Base-by-base conservation (phyloP, 2,888 invertebrate genomes). In the Steinernema carpocapsae region DNA sequence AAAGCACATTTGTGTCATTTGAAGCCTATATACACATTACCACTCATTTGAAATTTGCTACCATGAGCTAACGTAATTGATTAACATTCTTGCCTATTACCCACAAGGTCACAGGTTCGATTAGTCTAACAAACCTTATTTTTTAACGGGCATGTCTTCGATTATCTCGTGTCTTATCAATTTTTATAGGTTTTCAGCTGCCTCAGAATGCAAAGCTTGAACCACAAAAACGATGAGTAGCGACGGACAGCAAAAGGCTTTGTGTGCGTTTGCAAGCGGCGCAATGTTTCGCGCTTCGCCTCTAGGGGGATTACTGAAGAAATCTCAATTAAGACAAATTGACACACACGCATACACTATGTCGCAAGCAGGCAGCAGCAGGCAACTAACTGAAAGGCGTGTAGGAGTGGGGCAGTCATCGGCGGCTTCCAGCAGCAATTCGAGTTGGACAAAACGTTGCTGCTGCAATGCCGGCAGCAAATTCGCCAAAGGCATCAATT, bases 291-390 rank as follows among this genome's bases (percentile, higher is more conserved):
- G 48, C 19, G 48, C 48, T 12, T 19, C 29, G 64, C 29, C 64
- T 29, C 64, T 6, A 24, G 17, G 64, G 64, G 64, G 64, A 64
- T 64, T 64, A 56, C 37, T 32, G 64, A 64, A 37, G 19, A 52
- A 52, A 52, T 52, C 52, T 52, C 52, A 64, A 64, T 64, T 64
- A 64, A 64, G 64, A 64, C 64, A 64, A 64, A 64, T 64, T 64
- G 64, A 64, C 64, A 64, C 64, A 64, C 64, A 64, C 64, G 14
- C 64, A 17, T 22, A 19, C 64, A 22, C 26, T 32, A 37, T 64
- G 64, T 64, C 52, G 12, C 52, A 52, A 52, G 24, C 52, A 52
- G 22, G 24, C 52, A 37, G 37, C 37, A 37, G 37, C 37, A 32
- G 17, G 64, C 48, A 19, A 17, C 17, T 48, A 14, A n/a, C 17